phyloP scores from a whole-genome alignment of 2,113 vertebrate genomes.

The Lepus timidus region DNA sequence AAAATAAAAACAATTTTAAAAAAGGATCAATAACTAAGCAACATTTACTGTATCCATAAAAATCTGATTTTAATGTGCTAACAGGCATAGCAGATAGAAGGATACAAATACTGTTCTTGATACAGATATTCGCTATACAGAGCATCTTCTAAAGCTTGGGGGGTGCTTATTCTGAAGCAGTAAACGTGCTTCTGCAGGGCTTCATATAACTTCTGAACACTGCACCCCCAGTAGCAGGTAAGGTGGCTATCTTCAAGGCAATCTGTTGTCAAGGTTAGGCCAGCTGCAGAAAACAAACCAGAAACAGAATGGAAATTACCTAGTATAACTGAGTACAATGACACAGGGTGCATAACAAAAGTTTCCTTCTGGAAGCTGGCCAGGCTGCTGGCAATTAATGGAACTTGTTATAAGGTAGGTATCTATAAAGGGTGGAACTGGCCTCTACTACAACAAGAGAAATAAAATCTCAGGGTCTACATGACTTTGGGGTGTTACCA shows the following conservation, averaged over 20 bases:
- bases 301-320: conserved; percentile 50
- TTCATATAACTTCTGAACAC: conserved; percentile 91
- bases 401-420: neutral
- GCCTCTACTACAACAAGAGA: neutral
- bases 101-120: conserved; percentile 94
- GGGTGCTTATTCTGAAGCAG: conserved; percentile 88
- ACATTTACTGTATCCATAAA: neutral
- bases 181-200: conserved; percentile 91
- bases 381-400: neutral
- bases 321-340: neutral
- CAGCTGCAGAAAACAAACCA: conserved; percentile 86
- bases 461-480: conserved; percentile 36
- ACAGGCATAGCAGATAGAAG: conserved; percentile 81
- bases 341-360: neutral
- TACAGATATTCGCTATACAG: conserved; percentile 89
- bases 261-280: conserved; percentile 88
- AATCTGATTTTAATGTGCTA: neutral
- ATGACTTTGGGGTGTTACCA: neutral
- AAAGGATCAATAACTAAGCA: conserved; percentile 27
- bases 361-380: neutral
- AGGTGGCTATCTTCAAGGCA: conserved; percentile 94
- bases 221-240: conserved; percentile 97
- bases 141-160: conserved; percentile 91
- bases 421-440: conserved; percentile 37
- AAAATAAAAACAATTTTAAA: conserved; percentile 52